phyloP scores from a whole-genome alignment of 1,140 invertebrate species.

The Cotesia vestalis region DNA sequence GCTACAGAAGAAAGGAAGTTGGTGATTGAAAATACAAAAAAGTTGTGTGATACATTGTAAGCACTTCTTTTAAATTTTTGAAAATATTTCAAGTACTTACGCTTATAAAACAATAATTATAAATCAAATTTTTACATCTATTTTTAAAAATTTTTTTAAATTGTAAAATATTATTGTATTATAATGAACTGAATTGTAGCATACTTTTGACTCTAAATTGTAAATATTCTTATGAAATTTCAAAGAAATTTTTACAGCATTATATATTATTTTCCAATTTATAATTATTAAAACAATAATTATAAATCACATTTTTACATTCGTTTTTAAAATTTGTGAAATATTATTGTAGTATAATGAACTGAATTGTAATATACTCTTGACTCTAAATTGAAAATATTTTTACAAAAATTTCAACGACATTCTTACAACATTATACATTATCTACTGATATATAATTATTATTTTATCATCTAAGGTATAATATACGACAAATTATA shows the following conservation, averaged over 20 bases:
- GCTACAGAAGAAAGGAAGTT: conserved; percentile 19
- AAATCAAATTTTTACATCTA: too few relatives aligned
- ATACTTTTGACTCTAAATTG: too few relatives aligned
- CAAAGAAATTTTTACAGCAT: not conserved
- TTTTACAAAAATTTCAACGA: not conserved
- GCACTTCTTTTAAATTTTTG: not conserved
- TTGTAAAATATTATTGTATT: conserved; percentile 2
- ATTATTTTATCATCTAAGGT: not conserved
- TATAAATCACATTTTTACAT: not conserved
- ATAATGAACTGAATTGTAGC: conserved; percentile 9
- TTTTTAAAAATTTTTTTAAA: not conserved
- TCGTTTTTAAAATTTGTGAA: not conserved
- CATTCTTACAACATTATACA: conserved; percentile 12
- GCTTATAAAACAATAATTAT: conserved; percentile 14
- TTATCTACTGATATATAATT: conserved; percentile 11
- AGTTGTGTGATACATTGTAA: conserved; percentile 29
- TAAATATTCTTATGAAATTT: not conserved
- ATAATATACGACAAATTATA: too few relatives aligned
- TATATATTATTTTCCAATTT: conserved; percentile 14
- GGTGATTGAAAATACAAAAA: conserved; percentile 17
- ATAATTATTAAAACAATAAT: conserved; percentile 21
- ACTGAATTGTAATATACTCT: conserved; percentile 6
- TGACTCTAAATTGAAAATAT: not conserved
- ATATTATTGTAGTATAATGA: not conserved
- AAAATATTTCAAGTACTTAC: not conserved